Conservation (phyloP, 2,113 vertebrate genomes). For the Sphyrna mokarran region DNA sequence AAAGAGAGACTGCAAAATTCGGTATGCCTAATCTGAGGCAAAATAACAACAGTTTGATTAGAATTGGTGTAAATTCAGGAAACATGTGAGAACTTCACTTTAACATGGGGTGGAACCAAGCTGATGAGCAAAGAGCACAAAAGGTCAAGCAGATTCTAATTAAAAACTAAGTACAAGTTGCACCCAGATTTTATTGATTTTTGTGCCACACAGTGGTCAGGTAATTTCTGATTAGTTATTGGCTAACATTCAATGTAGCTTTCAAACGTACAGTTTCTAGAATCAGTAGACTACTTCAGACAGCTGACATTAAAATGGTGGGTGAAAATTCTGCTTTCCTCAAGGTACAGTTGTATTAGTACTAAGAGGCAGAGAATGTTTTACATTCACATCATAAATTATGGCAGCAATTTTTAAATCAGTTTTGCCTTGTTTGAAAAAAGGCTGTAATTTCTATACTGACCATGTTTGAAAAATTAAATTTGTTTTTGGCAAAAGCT, state of each 20-base stretch:
- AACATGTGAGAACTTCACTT: background rate
- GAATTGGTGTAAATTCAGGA: background rate
- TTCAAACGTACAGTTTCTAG: background rate
- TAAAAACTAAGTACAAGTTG: background rate
- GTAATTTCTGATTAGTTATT: background rate
- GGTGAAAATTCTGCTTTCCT: background rate
- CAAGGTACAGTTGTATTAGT: background rate
- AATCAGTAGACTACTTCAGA: background rate
- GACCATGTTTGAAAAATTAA: background rate
- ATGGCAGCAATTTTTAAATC: background rate
- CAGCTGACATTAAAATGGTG: background rate
- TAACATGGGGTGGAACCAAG: background rate
- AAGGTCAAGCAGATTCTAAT: background rate
- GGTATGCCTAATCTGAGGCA: background rate
- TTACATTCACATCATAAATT: background rate
- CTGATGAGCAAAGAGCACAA: no score
- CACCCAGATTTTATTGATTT: background rate
- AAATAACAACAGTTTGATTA: background rate
- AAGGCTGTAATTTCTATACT: background rate
- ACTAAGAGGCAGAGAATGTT: background rate
- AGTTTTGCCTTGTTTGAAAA: background rate
- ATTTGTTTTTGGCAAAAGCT: background rate
- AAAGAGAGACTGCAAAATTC: background rate
- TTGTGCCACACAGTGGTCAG: background rate
- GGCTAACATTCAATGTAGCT: background rate